A percentile compares a stretch with the other conserved stretches of the same genome.
phyloP scores from a whole-genome alignment of 1,140 invertebrate species.

The Asbolus verrucosus region DNA sequence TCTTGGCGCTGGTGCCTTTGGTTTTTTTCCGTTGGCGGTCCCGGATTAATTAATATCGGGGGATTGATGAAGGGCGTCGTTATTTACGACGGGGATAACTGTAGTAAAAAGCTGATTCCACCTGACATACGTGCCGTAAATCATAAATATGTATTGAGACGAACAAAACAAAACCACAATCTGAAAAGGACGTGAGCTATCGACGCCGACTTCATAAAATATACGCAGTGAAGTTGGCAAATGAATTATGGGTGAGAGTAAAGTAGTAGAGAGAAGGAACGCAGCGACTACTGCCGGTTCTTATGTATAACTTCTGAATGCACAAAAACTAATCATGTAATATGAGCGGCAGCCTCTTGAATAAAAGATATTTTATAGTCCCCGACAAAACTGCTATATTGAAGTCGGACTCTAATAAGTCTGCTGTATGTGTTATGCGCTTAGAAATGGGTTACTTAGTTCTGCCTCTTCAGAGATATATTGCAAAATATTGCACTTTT shows the following conservation, averaged over 20 bases:
- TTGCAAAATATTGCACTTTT: slow-evolving; percentile 56
- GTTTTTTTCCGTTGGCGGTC: neutral
- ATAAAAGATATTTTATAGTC: slow-evolving; percentile 59
- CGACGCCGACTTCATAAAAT: slow-evolving; percentile 48
- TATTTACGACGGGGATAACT: slow-evolving; percentile 14
- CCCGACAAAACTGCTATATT: slow-evolving; percentile 57
- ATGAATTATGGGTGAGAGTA: slow-evolving; percentile 46
- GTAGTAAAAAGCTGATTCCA: slow-evolving; percentile 42
- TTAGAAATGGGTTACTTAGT: slow-evolving; percentile 60
- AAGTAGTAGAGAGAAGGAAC: slow-evolving; percentile 29
- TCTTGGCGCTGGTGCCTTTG: slow-evolving; percentile 5
- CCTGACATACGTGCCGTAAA: slow-evolving; percentile 40
- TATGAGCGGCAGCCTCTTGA: slow-evolving; percentile 56
- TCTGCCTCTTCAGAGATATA: slow-evolving; percentile 55
- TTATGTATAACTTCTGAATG: slow-evolving; percentile 47
- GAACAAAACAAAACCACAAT: slow-evolving; percentile 47
- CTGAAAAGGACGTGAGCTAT: slow-evolving; percentile 48
- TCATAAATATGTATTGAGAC: slow-evolving; percentile 49
- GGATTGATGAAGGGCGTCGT: slow-evolving; percentile 41
- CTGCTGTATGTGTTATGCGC: slow-evolving; percentile 58
- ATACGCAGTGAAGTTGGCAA: slow-evolving; percentile 49
- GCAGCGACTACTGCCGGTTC: slow-evolving; percentile 27
- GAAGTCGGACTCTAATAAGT: slow-evolving; percentile 58
- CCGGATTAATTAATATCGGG: slow-evolving; percentile 18
- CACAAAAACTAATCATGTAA: slow-evolving; percentile 59